Evolutionary conservation across 1,140 invertebrate species (phyloP), one percentile per base, ranked within the genome.

Genomic region (Lithobius niger): DNA sequence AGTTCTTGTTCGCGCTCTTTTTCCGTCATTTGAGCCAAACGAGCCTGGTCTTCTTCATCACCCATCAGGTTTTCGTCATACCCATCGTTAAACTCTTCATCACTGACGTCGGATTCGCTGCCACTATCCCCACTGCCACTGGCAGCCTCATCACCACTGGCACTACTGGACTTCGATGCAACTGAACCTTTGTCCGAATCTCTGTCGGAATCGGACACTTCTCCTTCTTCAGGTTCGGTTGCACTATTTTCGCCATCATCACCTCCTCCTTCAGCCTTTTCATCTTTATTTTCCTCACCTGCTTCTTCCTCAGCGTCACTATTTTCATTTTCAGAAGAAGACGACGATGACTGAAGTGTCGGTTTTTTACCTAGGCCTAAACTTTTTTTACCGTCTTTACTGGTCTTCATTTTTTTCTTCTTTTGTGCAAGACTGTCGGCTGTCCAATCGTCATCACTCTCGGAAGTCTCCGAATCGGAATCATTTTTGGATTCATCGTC

Each of bases 1-100:
- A 98, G 85, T 72, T 97, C 93, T 61, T 95, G 90, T 72, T 98
- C 94, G 56, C 94, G 74, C 69, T 98, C 94, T 66, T 94, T 96
- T 66, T 97, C 94, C 0, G 93, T 97, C 80, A 98, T 87, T 59
- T 86, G 81, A 13, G 88, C 88, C 1, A 98, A 71, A 1, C 86
- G 74, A 15, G 83, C 82, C 64, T 88, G 81, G 76, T 98, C 95
- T 62, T 93, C 93, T 54, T 89, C 92, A 74, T 97, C 94, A 1
- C 93, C 92, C 83, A 97, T 96, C 1, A 97, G 75, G 66, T 97
- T 90, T 60, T 97, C 93, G 72, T 97, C 94, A 65, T 90, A 95
- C 0, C 89, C 84, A 73, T 86, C 84, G 62, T 83, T 79, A 64
- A 85, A 85, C 67, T 82, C 79, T 65, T 83, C 79, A 54, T 81